Conservation (phyloP, 2,113 vertebrate genomes). For the Seriola rivoliana region DNA sequence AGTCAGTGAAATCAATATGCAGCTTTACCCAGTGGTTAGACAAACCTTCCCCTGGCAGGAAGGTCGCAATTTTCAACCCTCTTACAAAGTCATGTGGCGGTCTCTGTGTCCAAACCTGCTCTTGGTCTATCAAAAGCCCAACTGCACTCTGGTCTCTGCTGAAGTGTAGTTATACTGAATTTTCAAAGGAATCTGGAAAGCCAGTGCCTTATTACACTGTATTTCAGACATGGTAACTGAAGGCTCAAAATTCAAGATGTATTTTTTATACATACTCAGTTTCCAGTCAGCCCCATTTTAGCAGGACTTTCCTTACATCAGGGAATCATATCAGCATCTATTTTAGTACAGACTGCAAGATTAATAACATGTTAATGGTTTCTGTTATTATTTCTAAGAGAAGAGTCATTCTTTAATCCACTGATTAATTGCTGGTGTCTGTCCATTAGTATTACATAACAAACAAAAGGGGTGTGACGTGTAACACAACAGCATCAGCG, state of each 20-base stretch:
- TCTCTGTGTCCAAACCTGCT: constrained; percentile 28
- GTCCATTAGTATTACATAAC: constrained; percentile 26
- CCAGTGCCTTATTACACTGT: neutral
- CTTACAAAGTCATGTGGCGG: constrained; percentile 34
- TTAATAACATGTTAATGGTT: constrained; percentile 20
- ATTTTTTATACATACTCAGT: neutral
- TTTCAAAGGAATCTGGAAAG: constrained; percentile 36
- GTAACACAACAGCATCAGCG: no score
- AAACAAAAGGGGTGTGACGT: neutral
- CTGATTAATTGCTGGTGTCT: constrained; percentile 1
- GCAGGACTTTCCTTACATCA: neutral
- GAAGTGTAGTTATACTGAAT: neutral
- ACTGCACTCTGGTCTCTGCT: constrained; percentile 21
- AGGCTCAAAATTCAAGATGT: constrained; percentile 10
- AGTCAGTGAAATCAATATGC: constrained; percentile 34
- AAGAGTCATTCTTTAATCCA: constrained; percentile 11
- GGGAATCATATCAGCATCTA: constrained; percentile 9
- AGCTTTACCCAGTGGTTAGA: constrained; percentile 14
- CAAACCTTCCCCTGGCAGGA: neutral
- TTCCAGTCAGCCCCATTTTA: constrained; percentile 15
- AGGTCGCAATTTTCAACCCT: constrained; percentile 33
- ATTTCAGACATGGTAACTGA: neutral
- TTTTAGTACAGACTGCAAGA: constrained; percentile 14
- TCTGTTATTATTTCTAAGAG: neutral
- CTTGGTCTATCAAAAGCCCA: constrained; percentile 27